Base-by-base conservation (phyloP, 2,113 vertebrate species). In the Brachyhypopomus occidentalis region DNA sequence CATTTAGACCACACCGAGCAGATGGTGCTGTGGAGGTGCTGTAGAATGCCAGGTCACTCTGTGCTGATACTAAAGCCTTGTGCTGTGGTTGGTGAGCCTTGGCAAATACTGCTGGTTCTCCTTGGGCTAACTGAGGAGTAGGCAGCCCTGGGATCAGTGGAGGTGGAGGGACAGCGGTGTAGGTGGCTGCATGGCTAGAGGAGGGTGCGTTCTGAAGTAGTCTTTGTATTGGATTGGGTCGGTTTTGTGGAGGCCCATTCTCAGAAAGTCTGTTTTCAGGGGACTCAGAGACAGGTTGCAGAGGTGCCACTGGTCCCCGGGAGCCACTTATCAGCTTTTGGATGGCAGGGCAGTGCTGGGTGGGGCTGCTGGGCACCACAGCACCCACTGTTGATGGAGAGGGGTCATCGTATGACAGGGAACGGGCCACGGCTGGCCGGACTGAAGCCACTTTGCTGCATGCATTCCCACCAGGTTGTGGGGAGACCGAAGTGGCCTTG, bases 311-410 rank as follows among this genome's bases (percentile, higher is more conserved):
- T 0, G 66, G 7, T 25, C 88, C 48, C 0, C 92, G 91, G 11
- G 94, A 90, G 41, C 93, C 92, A 83, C 58, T 84, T 94, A 98
- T 95, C 1, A 99, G 95, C 89, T 98, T 99, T 86, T 96, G 95
- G 84, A 99, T 95, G 84, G 96, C 96, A 0, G 96, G 94, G 45
- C 97, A 98, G 86, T 90, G 92, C 79, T 92, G 90, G 4, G 59
- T 83, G 58, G 82, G 80, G 78, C 60, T 81, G 79, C 59, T 79
- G 27, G 79, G 59, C 25, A 67, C 23, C 55, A 30, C 67, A 48
- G 72, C 12, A 5, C 30, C 36, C 60, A 76, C 70, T 70, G 78
- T 30, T 5, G 64, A 23, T n/a, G 25, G 75, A 75, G 70, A 1
- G 22, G 90, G 89, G 4, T 95, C 95, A 55, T 97, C 95, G 0